Evolutionary conservation across 2,888 invertebrate species (phyloP).

Genomic region (Hemistola chrysoprasaria): DNA sequence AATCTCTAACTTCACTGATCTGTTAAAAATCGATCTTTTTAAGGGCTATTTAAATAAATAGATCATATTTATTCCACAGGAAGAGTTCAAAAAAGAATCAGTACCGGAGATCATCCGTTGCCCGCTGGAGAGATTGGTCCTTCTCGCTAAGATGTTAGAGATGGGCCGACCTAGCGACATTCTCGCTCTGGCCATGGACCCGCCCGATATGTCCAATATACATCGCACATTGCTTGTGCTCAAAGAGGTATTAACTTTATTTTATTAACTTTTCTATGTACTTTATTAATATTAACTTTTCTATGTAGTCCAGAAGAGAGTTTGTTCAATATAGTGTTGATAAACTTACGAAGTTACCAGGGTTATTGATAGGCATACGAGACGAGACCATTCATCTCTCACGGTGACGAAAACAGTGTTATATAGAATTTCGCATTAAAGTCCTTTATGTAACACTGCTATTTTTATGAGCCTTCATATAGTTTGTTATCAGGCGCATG

Average conservation of each 20-base stretch:
- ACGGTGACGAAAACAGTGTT: too few species aligned
- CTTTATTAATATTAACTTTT: not conserved
- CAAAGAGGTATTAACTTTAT: slow-evolving; percentile 84
- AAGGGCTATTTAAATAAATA: too few species aligned
- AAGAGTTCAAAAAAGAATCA: slow-evolving; percentile 77
- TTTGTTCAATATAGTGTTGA: too few species aligned
- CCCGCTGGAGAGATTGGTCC: slow-evolving; percentile 90
- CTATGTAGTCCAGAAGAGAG: not conserved
- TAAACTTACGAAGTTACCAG: too few species aligned
- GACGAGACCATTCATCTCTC: too few species aligned
- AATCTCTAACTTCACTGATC: too few species aligned
- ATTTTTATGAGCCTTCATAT: too few species aligned
- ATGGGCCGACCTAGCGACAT: slow-evolving; percentile 91
- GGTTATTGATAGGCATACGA: too few species aligned
- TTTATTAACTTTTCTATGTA: not conserved
- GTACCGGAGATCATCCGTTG: slow-evolving; percentile 90
- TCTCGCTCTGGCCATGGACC: slow-evolving; percentile 92
- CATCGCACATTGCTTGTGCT: slow-evolving; percentile 90
- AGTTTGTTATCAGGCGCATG: too few species aligned
- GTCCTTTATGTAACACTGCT: too few species aligned
- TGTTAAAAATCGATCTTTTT: too few species aligned
- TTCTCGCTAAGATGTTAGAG: slow-evolving; percentile 91
- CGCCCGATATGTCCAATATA: slow-evolving; percentile 92
- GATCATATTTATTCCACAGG: slow-evolving; percentile 43
- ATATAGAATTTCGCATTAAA: too few species aligned